phyloP scores from a whole-genome alignment of 2,888 invertebrate genomes.

The Phortica okadai region DNA sequence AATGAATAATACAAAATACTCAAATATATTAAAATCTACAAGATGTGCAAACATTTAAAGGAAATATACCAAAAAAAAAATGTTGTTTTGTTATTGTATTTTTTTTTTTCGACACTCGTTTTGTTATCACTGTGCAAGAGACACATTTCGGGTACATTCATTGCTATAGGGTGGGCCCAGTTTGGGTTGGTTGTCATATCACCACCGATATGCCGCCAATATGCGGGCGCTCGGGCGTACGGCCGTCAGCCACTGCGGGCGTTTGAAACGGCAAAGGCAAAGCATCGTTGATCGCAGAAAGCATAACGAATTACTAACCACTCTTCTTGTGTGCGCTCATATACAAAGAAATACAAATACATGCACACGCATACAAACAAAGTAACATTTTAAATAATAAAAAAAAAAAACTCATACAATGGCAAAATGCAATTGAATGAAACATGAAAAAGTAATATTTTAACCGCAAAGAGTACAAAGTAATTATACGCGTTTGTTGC shows the following conservation, averaged over 20 bases:
- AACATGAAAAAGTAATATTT: background rate
- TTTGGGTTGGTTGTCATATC: background rate
- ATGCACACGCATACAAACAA: background rate
- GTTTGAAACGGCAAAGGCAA: background rate
- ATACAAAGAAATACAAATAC: conserved; percentile 35
- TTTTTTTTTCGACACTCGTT: background rate
- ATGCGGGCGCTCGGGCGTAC: background rate
- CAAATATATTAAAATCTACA: background rate
- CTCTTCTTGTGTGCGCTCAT: conserved; percentile 53
- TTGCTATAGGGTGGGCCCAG: background rate
- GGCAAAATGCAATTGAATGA: conserved; percentile 1
- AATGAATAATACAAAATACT: background rate
- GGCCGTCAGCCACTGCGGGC: background rate
- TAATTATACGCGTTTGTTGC: background rate
- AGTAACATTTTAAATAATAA: conserved; percentile 9
- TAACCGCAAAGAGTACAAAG: background rate
- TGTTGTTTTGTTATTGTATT: too few relatives aligned
- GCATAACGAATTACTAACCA: conserved; percentile 61
- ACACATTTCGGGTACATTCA: background rate
- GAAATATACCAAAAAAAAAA: background rate
- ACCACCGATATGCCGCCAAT: background rate
- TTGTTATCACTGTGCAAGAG: background rate
- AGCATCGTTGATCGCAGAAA: conserved; percentile 52
- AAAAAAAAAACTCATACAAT: background rate
- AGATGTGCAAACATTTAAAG: conserved; percentile 1